Evolutionary conservation across 2,888 invertebrate genomes (phyloP), one percentile per base, ranked within the genome.

Genomic region (Eilema caniola): DNA sequence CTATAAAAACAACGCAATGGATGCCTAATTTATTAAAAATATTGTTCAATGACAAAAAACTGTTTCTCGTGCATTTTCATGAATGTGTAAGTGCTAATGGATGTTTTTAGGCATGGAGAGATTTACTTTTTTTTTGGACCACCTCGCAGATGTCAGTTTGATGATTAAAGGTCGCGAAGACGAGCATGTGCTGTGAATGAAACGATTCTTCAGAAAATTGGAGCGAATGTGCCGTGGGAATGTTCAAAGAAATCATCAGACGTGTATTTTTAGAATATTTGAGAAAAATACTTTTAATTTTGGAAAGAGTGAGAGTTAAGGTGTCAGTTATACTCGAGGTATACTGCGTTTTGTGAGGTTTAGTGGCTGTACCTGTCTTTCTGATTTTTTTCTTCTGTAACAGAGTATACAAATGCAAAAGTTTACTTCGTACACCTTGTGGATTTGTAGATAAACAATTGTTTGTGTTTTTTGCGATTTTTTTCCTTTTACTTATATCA

Each of bases 81-180:
- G 80, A 83, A 81, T 82, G 78, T 83, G 74, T 86, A 81, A 84
- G 85, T 86, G 87, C 84, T 89, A 90, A 90, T 90, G 88, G 85
- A 85, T 88, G 87, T 87, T 85, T 83, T 80, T 74, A 70, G 80
- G 63, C 68, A 71, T 72, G 72, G 75, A 77, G 73, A 82, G 76
- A 83, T 77, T 82, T 87, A 73, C 79, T 75, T 86, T 89, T 88
- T 79, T 72, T 67, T 75, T 71, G 83, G 89, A 88, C 89, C 90
- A 89, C 89, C 89, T 83, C 79, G 71, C 81, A 71, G 78, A 82
- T 81, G 82, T 83, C 82, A 82, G 80, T 81, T 72, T 77, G 78
- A 76, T 87, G 88, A 87, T 88, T 86, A 84, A 86, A 85, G 82
- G 82, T 84, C 71, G 85, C 81, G 73, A 71, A 82, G 81, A 81